A percentile compares a stretch with the other conserved stretches of the same genome.
Conservation (phyloP, 2,888 invertebrate genomes). For the Lepidochitona cinerea region DNA sequence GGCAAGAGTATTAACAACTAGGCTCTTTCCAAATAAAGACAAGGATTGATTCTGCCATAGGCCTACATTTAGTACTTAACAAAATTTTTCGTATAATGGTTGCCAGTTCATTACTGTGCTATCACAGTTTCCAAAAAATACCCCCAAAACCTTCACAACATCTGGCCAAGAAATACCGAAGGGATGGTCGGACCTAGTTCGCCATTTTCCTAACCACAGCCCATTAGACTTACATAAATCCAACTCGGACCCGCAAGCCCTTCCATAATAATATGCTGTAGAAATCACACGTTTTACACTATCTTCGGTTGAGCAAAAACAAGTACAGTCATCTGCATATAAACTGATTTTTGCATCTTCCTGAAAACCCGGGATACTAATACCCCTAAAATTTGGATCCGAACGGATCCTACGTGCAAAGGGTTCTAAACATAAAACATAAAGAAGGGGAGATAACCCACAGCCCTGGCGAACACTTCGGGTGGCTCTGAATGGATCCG, state of each 20-base stretch:
- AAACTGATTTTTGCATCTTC: not conserved
- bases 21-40: not conserved
- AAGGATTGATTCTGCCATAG: not conserved
- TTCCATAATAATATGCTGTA: not conserved
- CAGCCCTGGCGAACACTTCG: conserved; percentile 20
- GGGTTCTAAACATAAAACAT: conserved; percentile 13
- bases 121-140: not conserved
- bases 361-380: not conserved
- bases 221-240: not conserved
- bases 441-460: conserved; percentile 8
- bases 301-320: not conserved
- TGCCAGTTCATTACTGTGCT: not conserved
- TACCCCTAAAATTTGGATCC: not conserved
- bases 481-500: not conserved
- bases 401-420: not conserved
- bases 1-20: not conserved
- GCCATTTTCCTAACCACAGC: not conserved
- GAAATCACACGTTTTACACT: not conserved
- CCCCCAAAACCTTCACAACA: not conserved
- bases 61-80: not conserved
- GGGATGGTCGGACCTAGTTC: conserved; percentile 1
- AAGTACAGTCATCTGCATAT: conserved; percentile 13
- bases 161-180: not conserved
- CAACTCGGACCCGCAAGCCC: not conserved
- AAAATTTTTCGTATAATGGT: not conserved